phyloP scores from a whole-genome alignment of 2,113 vertebrate genomes.

The Ctenodactylus gundi region DNA sequence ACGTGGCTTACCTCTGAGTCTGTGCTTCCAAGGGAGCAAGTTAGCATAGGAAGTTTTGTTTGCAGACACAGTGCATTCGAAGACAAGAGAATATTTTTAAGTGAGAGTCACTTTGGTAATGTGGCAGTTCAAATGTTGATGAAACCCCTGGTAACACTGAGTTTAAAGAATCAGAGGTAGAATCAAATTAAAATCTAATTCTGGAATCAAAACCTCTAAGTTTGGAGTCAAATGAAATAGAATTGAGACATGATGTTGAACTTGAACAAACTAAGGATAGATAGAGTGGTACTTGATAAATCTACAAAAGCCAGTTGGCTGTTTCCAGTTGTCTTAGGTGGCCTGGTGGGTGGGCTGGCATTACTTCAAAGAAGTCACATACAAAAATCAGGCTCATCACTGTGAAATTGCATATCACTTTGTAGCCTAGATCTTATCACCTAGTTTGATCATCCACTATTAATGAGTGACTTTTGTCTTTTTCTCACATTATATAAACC shows the following conservation, averaged over 20 bases:
- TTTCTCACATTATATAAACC: neutral
- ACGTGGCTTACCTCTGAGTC: neutral
- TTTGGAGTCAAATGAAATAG: neutral
- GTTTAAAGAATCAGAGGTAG: neutral
- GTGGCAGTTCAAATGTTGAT: neutral
- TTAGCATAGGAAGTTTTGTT: neutral
- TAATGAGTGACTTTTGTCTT: neutral
- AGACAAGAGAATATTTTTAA: neutral
- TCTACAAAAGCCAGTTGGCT: too few relatives aligned
- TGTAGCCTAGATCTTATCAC: neutral
- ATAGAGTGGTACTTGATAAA: neutral
- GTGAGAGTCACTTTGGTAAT: neutral
- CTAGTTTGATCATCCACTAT: neutral
- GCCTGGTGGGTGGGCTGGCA: too few relatives aligned
- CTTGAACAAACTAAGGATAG: neutral
- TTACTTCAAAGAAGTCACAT: neutral
- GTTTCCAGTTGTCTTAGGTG: neutral
- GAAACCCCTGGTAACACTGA: neutral
- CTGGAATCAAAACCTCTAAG: neutral
- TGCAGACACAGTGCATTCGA: neutral
- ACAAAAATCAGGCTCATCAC: neutral
- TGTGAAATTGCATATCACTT: neutral
- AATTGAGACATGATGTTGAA: neutral
- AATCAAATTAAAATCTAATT: constrained; percentile 25
- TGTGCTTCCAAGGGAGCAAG: neutral